phyloP scores from a whole-genome alignment of 2,888 invertebrate genomes.

The Papilio protenor region DNA sequence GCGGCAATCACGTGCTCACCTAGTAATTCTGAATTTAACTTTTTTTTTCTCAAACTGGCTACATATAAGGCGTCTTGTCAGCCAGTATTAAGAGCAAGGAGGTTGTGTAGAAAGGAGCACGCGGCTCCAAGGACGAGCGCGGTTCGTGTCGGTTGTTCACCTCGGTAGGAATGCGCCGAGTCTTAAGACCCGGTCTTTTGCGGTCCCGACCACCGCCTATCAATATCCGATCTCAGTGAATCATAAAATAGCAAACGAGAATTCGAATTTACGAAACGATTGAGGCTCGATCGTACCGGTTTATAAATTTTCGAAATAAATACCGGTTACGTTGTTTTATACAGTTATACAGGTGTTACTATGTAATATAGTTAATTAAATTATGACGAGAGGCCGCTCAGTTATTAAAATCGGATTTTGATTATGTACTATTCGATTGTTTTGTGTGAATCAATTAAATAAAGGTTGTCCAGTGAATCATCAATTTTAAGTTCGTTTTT shows the following conservation, averaged over 20 bases:
- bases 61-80: slow-evolving; percentile 20
- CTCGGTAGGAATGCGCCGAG: slow-evolving; percentile 75
- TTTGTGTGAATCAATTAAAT: not conserved
- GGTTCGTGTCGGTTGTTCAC: slow-evolving; percentile 78
- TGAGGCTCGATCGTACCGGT: slow-evolving; percentile 22
- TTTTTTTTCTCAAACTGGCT: slow-evolving; percentile 5
- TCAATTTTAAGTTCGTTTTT: not conserved
- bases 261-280: slow-evolving; percentile 32
- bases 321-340: slow-evolving; percentile 34
- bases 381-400: slow-evolving; percentile 20
- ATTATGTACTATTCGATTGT: slow-evolving; percentile 1
- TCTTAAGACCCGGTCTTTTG: slow-evolving; percentile 63
- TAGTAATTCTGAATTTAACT: not conserved
- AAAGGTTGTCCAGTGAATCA: not conserved
- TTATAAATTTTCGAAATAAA: slow-evolving; percentile 31
- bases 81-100: slow-evolving; percentile 43
- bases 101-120: slow-evolving; percentile 76
- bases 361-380: slow-evolving; percentile 29
- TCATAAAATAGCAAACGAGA: slow-evolving; percentile 43
- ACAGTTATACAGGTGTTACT: slow-evolving; percentile 42
- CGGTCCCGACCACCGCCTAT: slow-evolving; percentile 65
- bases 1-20: not conserved
- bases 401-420: slow-evolving; percentile 20
- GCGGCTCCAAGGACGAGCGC: slow-evolving; percentile 74
- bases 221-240: slow-evolving; percentile 48